Conservation (phyloP, 2,888 invertebrate species). For the Gibbula magus region DNA sequence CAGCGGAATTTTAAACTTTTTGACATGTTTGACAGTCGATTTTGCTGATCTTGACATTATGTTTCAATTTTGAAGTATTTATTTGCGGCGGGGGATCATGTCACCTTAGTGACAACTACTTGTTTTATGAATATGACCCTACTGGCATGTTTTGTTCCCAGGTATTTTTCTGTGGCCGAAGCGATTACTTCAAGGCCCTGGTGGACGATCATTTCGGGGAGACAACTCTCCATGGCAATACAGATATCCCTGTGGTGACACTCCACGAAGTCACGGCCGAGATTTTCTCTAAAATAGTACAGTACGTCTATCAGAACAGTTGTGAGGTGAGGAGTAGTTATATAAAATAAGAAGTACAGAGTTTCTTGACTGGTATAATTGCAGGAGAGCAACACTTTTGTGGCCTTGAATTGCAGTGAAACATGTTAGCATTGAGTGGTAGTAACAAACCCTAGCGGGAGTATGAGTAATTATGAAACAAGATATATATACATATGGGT, state of each 20-base stretch:
- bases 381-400: no score
- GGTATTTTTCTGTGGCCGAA: constrained; percentile 76
- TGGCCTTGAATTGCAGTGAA: neutral
- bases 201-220: constrained; percentile 75
- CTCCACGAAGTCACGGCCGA: constrained; percentile 72
- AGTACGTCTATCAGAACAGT: constrained; percentile 76
- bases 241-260: constrained; percentile 67
- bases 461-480: no score
- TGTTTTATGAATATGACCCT: no score
- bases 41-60: no score
- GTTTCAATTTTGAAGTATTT: no score
- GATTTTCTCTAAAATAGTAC: constrained; percentile 75
- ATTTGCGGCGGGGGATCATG: no score
- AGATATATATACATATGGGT: no score
- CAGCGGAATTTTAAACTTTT: no score
- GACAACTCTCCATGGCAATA: constrained; percentile 35
- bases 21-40: no score
- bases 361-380: neutral
- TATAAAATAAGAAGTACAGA: no score
- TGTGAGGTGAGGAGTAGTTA: constrained; percentile 68
- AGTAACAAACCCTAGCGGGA: no score
- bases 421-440: neutral
- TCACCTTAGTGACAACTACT: no score
- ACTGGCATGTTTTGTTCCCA: constrained; percentile 46
- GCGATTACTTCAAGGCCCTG: constrained; percentile 76